Evolutionary conservation across 2,888 invertebrate genomes (phyloP).

Genomic region (Octonoba sinensis): DNA sequence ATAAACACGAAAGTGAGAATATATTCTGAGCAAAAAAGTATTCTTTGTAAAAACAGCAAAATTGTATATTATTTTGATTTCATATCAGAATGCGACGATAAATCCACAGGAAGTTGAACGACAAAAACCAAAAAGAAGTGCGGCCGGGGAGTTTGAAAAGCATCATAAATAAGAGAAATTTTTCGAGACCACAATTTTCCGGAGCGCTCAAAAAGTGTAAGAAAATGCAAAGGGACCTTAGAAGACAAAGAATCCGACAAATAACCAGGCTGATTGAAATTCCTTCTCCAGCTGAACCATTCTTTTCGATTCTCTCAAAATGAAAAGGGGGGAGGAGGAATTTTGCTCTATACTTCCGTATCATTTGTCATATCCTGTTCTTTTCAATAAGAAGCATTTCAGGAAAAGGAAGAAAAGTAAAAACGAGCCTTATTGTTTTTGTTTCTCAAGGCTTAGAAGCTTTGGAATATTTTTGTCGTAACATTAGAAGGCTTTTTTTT

Average conservation of each 20-base stretch:
- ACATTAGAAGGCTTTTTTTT: too few relatives aligned
- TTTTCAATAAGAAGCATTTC: slow-evolving; percentile 41
- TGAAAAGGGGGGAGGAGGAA: slow-evolving; percentile 7
- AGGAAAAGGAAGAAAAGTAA: not conserved
- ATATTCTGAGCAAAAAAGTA: too few relatives aligned
- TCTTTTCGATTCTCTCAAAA: slow-evolving; percentile 7
- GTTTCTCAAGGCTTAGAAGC: not conserved
- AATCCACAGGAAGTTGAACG: not conserved
- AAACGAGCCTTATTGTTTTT: not conserved
- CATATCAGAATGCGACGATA: too few relatives aligned
- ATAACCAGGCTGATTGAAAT: slow-evolving; percentile 55
- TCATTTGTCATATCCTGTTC: slow-evolving; percentile 53
- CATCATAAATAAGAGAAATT: slow-evolving; percentile 35
- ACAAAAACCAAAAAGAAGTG: slow-evolving; percentile 4
- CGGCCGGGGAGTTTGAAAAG: not conserved
- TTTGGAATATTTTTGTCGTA: not conserved
- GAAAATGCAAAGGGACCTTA: slow-evolving; percentile 36
- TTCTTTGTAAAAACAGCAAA: too few relatives aligned
- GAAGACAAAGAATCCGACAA: slow-evolving; percentile 37
- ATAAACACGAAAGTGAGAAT: too few relatives aligned
- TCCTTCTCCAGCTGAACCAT: slow-evolving; percentile 40
- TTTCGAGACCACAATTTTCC: slow-evolving; percentile 33
- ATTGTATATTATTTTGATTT: too few relatives aligned
- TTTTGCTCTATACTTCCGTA: slow-evolving; percentile 42
- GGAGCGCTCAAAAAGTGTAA: not conserved